Conservation (phyloP, 2,888 invertebrate species). For the Eupithecia insigniata region DNA sequence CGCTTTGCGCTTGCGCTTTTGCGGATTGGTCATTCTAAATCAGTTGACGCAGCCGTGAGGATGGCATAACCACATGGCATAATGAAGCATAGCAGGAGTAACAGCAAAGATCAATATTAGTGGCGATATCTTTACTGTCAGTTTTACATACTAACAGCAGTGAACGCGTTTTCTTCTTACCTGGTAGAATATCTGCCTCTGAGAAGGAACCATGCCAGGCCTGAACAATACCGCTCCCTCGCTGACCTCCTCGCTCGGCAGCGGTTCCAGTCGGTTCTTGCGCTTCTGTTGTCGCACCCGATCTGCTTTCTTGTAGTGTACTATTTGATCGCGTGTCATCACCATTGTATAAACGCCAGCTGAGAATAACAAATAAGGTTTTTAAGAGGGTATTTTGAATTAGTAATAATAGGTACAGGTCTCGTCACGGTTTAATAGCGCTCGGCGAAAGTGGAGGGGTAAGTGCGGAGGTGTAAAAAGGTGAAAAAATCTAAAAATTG, state of each 20-base stretch:
- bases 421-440: too few relatives aligned
- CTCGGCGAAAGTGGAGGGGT: too few relatives aligned
- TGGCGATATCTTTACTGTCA: too few relatives aligned
- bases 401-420: background rate
- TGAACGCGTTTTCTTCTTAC: too few relatives aligned
- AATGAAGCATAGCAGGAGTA: too few relatives aligned
- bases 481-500: too few relatives aligned
- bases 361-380: constrained; percentile 38
- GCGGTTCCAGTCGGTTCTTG: constrained; percentile 41
- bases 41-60: background rate
- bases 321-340: constrained; percentile 59
- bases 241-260: constrained; percentile 55
- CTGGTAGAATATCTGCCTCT: constrained; percentile 95
- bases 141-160: background rate
- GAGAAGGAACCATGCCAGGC: constrained; percentile 90
- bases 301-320: constrained; percentile 61
- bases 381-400: background rate
- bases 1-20: background rate
- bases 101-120: too few relatives aligned
- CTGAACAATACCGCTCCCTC: constrained; percentile 73
- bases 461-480: too few relatives aligned
- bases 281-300: constrained; percentile 56
- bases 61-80: too few relatives aligned
- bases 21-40: background rate
- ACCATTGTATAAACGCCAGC: constrained; percentile 72